Conservation (phyloP, 2,797 vertebrate species). For the Dipus sagitta region DNA sequence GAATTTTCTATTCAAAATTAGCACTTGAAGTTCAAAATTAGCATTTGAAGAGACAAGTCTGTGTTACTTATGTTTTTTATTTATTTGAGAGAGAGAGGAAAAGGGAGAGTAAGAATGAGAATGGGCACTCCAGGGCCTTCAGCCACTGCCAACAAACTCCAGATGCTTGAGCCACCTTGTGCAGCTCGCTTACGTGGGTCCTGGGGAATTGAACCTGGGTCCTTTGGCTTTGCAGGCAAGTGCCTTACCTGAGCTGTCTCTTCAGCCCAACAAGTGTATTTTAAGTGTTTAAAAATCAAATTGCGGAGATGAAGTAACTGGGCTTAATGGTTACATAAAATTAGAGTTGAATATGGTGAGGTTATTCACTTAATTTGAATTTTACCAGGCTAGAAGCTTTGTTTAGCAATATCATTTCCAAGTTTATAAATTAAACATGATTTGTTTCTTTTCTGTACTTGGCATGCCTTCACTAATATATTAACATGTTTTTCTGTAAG, state of each 20-base stretch:
- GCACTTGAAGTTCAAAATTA: background rate
- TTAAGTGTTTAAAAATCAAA: slow-evolving; percentile 46
- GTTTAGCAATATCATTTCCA: slow-evolving; percentile 26
- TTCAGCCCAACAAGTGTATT: background rate
- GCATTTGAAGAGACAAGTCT: slow-evolving; percentile 30
- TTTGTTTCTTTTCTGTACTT: slow-evolving; percentile 23
- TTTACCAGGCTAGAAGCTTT: slow-evolving; percentile 21
- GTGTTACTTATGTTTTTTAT: too few relatives aligned
- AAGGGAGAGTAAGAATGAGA: too few relatives aligned
- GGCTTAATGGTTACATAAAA: slow-evolving; percentile 45
- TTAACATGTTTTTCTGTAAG: background rate
- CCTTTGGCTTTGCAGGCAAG: too few relatives aligned
- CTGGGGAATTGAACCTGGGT: too few relatives aligned
- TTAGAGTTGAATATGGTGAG: slow-evolving; percentile 45
- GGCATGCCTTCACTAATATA: background rate
- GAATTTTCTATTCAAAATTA: slow-evolving; percentile 41
- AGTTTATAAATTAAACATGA: slow-evolving; percentile 46
- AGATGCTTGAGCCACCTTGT: too few relatives aligned
- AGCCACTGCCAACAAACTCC: too few relatives aligned
- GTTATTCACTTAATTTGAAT: slow-evolving; percentile 30
- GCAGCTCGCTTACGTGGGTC: too few relatives aligned
- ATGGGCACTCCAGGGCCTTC: too few relatives aligned
- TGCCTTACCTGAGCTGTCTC: too few relatives aligned
- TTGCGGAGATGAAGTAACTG: slow-evolving; percentile 33
- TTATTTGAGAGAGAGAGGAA: too few relatives aligned